These are phyloP conservation scores for Rhynchomys soricoides DNA, from an alignment of 2,113 vertebrate genomes.

Conservation along the genomic window DNA sequence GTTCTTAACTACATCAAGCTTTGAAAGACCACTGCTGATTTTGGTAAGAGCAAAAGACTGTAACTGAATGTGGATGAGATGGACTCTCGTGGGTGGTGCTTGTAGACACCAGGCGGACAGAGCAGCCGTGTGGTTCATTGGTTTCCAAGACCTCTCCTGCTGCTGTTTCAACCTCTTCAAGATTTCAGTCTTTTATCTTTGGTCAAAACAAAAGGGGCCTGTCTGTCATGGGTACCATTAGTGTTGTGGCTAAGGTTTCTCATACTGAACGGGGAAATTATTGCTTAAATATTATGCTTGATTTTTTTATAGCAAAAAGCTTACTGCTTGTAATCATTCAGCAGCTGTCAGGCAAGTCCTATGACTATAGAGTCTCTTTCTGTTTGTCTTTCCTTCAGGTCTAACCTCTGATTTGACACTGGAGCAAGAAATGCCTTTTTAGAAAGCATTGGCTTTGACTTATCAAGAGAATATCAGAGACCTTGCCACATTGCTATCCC, in stretches of 20 bases:
- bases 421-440: background rate
- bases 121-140: too few relatives aligned
- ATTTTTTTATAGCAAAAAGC: background rate
- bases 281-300: slow-evolving; percentile 17
- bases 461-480: background rate
- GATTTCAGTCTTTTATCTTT: background rate
- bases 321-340: slow-evolving; percentile 37
- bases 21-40: background rate
- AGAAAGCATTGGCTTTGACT: background rate
- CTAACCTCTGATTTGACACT: background rate
- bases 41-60: background rate
- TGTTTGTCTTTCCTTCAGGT: background rate
- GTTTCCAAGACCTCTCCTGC: background rate
- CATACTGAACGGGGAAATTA: background rate
- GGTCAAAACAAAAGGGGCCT: background rate
- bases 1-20: background rate
- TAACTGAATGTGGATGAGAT: too few relatives aligned
- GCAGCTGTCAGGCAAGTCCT: background rate
- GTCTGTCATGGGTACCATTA: background rate
- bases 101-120: background rate
- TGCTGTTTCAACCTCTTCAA: background rate
- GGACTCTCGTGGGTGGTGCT: background rate
- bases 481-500: background rate
- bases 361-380: background rate
- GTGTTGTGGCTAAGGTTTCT: background rate